Evolutionary conservation across 2,113 vertebrate genomes (phyloP).

Genomic region (Patagioenas fasciata): DNA sequence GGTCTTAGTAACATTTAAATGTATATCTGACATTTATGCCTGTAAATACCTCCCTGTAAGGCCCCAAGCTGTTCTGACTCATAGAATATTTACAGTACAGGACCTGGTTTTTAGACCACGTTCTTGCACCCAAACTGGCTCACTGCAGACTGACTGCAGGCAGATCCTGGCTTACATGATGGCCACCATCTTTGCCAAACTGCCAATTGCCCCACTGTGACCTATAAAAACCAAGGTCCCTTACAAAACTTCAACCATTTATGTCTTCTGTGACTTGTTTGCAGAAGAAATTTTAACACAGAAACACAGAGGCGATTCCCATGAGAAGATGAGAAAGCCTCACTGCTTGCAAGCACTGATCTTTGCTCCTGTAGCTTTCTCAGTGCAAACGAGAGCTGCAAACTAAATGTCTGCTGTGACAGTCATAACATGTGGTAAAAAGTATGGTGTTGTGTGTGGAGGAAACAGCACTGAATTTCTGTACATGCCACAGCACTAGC

Average conservation of each 20-base stretch:
- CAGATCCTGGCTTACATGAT: not conserved
- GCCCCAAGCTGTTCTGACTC: not conserved
- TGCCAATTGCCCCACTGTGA: rapidly evolving
- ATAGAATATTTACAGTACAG: not conserved
- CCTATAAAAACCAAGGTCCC: not conserved
- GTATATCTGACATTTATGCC: not conserved
- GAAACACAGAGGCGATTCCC: not conserved
- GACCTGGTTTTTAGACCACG: not conserved
- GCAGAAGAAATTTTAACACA: not conserved
- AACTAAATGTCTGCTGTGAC: not conserved
- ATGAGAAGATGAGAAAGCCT: not conserved
- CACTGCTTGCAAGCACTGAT: not conserved
- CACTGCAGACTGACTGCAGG: not conserved
- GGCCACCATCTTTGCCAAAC: not conserved
- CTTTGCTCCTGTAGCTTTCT: not conserved
- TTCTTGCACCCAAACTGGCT: not conserved
- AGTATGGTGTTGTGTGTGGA: not conserved
- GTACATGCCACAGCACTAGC: too few species aligned
- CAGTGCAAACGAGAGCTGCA: not conserved
- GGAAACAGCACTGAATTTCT: not conserved
- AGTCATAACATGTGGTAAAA: not conserved
- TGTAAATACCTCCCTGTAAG: not conserved
- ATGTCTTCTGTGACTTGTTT: not conserved
- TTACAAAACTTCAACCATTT: not conserved
- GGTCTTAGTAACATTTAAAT: not conserved